Evolutionary conservation across 2,113 vertebrate species (phyloP).

Genomic region (Strix aluco): DNA sequence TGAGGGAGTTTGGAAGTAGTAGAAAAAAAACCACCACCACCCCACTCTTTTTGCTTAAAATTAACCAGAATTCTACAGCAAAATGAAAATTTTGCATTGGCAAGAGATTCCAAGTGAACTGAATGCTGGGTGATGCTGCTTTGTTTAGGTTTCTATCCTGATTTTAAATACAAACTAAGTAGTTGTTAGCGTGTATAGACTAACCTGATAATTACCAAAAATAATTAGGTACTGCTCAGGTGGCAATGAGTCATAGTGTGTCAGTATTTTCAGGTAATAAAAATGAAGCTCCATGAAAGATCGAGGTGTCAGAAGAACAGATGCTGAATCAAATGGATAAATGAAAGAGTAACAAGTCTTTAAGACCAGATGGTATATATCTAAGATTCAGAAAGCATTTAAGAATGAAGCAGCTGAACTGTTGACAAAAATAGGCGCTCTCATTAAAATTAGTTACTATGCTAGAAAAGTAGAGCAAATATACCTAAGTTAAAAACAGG

Average conservation of each 20-base stretch:
- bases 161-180: not conserved
- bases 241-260: not conserved
- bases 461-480: slow-evolving; percentile 50
- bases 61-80: not conserved
- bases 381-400: slow-evolving; percentile 44
- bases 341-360: slow-evolving; percentile 57
- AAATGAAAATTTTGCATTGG: not conserved
- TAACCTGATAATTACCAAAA: not conserved
- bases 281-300: not conserved
- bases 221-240: slow-evolving; percentile 8
- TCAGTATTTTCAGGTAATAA: slow-evolving; percentile 38
- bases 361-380: slow-evolving; percentile 49
- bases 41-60: not conserved
- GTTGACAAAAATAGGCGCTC: slow-evolving; percentile 30
- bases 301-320: slow-evolving; percentile 16
- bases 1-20: not conserved
- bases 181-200: not conserved
- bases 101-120: not conserved
- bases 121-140: not conserved
- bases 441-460: slow-evolving; percentile 62
- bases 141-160: not conserved
- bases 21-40: not conserved
- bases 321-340: slow-evolving; percentile 42
- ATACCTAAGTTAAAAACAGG: slow-evolving; percentile 19
- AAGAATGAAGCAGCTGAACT: slow-evolving; percentile 60